Evolutionary conservation across 2,888 invertebrate species (phyloP).

Genomic region (Rotaria magnacalcarata): DNA sequence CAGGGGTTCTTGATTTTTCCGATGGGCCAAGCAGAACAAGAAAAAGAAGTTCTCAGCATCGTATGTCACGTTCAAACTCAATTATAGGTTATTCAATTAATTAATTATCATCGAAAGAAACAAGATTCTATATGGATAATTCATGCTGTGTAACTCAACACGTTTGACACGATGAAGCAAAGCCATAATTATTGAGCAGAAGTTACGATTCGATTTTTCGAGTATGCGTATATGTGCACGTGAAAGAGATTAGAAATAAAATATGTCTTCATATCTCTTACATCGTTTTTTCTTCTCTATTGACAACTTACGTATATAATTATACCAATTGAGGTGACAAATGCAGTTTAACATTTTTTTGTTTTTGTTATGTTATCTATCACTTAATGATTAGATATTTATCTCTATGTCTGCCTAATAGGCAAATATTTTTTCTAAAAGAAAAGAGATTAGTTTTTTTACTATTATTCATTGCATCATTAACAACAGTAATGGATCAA

Average conservation of each 20-base stretch:
- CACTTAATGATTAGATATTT: slow-evolving; percentile 16
- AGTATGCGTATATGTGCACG: not conserved
- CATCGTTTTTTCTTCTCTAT: not conserved
- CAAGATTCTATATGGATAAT: not conserved
- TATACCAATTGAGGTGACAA: slow-evolving; percentile 1
- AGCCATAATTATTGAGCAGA: not conserved
- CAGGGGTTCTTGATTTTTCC: not conserved
- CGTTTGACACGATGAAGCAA: not conserved
- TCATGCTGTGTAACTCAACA: slow-evolving; percentile 12
- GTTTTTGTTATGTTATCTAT: not conserved
- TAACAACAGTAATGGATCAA: not conserved
- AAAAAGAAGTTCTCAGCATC: not conserved
- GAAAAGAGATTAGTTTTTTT: not conserved
- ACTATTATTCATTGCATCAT: not conserved
- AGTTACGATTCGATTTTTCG: not conserved
- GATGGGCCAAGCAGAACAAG: not conserved
- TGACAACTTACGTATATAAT: slow-evolving; percentile 7
- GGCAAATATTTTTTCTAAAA: not conserved
- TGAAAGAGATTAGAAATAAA: not conserved
- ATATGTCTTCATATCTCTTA: not conserved
- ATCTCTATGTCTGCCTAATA: slow-evolving; percentile 6
- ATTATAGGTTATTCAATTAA: slow-evolving; percentile 23
- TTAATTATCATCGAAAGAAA: slow-evolving; percentile 19
- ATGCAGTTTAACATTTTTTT: not conserved
- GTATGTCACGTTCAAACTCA: slow-evolving; percentile 21